Evolutionary conservation across 1,140 invertebrate genomes (phyloP), one percentile per base, ranked within the genome.

Genomic region (Leptinotarsa texana): DNA sequence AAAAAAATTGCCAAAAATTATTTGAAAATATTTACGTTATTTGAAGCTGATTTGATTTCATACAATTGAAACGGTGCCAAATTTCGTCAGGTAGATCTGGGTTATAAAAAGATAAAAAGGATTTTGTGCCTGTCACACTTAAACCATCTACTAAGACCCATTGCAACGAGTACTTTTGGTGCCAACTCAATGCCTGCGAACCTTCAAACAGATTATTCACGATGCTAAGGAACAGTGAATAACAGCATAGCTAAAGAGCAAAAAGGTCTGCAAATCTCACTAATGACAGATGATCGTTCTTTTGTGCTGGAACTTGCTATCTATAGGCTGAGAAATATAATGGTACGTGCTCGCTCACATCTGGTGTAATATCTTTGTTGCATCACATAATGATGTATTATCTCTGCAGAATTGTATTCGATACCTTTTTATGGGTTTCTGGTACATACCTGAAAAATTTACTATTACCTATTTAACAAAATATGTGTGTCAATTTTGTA

Each of bases 261-360:
- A 57, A 57, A 57, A 57, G 51, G 51, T 57, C 51, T 6, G n/a
- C 51, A 57, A 57, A 57, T 57, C 51, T 57, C 51, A 57, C 51
- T 57, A 57, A 57, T 57, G 51, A 57, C 51, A 57, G 51, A 57
- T 57, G 51, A 57, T 57, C 51, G 5, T 18, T 57, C 51, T 57
- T 57, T 57, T 57, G 51, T 57, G 51, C 5, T n/a, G 51, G 51
- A 17, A 42, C n/a, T 57, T 57, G 51, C 51, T 57, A 18, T 18
- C 51, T 57, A 18, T 18, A 57, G n/a, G 6, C n/a, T 18, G 15
- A 57, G 51, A 57, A 57, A 13, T 57, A 15, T n/a, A 57, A 17
- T 57, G 51, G 51, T n/a, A 57, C 51, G 51, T 57, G 51, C 51
- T 57, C n/a, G n/a, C 51, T 57, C n/a, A 15, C 51, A 57, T 57